Evolutionary conservation across 2,797 vertebrate species (phyloP), one percentile per base, ranked within the genome.

Genomic region (Podarcis siculus): DNA sequence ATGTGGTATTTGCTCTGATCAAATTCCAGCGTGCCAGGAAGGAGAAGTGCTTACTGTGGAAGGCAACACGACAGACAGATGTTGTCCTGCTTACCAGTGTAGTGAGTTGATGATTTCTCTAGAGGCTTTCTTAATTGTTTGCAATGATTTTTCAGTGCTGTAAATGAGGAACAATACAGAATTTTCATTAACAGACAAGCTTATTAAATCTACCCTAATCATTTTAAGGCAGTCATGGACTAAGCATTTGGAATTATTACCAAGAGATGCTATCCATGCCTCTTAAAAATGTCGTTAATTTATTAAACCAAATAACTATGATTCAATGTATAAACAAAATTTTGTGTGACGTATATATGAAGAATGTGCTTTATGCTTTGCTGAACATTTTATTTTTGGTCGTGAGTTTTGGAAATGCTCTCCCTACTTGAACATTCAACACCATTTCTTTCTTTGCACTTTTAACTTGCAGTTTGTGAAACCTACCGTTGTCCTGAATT

Each of bases 51-150:
- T 99, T 88, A 97, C 96, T 0, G 98, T 99, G 83, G 97, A 97
- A 91, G 82, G 94, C 61, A 99, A 98, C 86, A 97, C 95, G 85
- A 98, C 98, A 0, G 98, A 98, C 66, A 98, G 96, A 83, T 99
- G 99, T 96, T 99, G 99, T 86, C 98, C 98, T 32, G 81, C 93
- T 42, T 99, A 99, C 92, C 97, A 97, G 23, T 99, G 99, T 82
- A 96, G 99, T 99, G 93, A 98, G 98, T 97, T 89, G 21, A 77
- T 91, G 71, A 0, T 55, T 84, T 79, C 10, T 81, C 12, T 39
- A 9, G 4, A 9, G 39, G 2, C 19, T 75, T 49, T 75, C 23
- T 80, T 87, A 58, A 87, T 92, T 85, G 61, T 39, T 1, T 80
- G 77, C 85, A 32, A 4, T 69, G 49, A 5, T 6, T 17, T 30